Conservation (phyloP, 2,888 invertebrate species). For the Xylocampa areola region DNA sequence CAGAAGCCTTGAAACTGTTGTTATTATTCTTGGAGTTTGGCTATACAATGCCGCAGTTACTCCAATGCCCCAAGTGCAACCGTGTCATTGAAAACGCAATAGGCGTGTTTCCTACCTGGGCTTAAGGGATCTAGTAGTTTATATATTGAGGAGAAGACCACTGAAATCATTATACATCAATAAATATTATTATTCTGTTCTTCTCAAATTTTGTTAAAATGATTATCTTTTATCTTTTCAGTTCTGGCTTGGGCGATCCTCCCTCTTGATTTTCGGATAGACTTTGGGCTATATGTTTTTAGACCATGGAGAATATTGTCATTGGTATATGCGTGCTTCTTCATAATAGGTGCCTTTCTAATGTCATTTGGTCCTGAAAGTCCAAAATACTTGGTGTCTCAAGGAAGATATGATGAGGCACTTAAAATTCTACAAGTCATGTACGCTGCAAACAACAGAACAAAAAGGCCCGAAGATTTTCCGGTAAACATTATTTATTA, state of each 20-base stretch:
- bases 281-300: constrained; percentile 87
- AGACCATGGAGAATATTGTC: constrained; percentile 94
- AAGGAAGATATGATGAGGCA: constrained; percentile 91
- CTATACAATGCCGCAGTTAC: too few relatives aligned
- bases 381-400: constrained; percentile 93
- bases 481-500: constrained; percentile 76
- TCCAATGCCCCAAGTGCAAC: too few relatives aligned
- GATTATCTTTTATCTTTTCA: constrained; percentile 64
- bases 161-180: too few relatives aligned
- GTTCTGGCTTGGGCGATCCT: constrained; percentile 92
- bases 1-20: too few relatives aligned
- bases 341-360: constrained; percentile 88
- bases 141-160: too few relatives aligned
- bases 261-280: constrained; percentile 86
- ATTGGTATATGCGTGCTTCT: constrained; percentile 90
- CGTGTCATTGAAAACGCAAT: too few relatives aligned
- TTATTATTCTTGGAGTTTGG: too few relatives aligned
- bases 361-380: constrained; percentile 92
- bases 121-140: too few relatives aligned
- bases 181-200: too few relatives aligned
- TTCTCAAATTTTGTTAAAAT: too few relatives aligned
- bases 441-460: constrained; percentile 85
- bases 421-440: constrained; percentile 90
- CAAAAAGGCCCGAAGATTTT: constrained; percentile 79
- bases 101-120: too few relatives aligned